Evolutionary conservation across 2,113 vertebrate species (phyloP).

Genomic region (Thamnophis sirtalis): DNA sequence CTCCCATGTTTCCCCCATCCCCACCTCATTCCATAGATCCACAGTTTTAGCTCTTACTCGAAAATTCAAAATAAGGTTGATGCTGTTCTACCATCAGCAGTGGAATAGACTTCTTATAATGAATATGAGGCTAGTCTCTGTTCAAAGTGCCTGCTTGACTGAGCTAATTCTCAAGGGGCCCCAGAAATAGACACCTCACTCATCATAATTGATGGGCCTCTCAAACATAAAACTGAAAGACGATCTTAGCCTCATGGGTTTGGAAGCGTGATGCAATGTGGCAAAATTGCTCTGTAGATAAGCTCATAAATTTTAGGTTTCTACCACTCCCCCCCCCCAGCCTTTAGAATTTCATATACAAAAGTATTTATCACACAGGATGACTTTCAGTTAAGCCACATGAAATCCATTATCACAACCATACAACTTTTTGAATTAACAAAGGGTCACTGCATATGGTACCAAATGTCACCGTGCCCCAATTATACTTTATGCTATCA

Average conservation of each 20-base stretch:
- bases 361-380: not conserved
- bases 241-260: not conserved
- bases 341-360: not conserved
- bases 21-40: not conserved
- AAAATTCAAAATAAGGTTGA: not conserved
- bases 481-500: not conserved
- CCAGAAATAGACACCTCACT: not conserved
- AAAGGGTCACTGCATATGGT: not conserved
- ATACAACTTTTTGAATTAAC: not conserved
- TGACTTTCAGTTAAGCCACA: not conserved
- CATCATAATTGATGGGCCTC: not conserved
- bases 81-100: not conserved
- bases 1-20: not conserved
- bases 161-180: not conserved
- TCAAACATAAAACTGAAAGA: not conserved
- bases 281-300: not conserved
- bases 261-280: not conserved
- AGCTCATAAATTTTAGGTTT: not conserved
- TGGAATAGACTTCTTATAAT: not conserved
- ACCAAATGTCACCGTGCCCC: not conserved
- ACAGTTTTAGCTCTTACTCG: too few species aligned
- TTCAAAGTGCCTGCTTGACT: not conserved
- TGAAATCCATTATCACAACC: not conserved
- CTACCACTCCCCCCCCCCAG: not conserved
- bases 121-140: not conserved